Conservation (phyloP, 1,140 invertebrate species). For the Ceratina japonica region DNA sequence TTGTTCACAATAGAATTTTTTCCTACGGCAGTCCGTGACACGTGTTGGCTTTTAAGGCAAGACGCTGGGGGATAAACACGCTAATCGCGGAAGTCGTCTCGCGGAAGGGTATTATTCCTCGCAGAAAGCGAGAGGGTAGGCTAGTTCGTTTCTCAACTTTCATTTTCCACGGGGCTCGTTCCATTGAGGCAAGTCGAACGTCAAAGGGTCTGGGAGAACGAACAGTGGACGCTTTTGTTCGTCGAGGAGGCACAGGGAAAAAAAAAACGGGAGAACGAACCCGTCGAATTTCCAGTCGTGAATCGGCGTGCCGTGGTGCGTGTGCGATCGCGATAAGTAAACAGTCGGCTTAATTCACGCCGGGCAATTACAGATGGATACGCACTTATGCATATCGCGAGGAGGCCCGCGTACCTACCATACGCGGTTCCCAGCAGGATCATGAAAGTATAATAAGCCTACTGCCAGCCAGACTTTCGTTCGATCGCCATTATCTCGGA, state of each 20-base stretch:
- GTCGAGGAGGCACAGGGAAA: background rate
- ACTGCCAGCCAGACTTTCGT: conserved; percentile 33
- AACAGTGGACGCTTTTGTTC: conserved; percentile 51
- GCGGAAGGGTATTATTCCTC: background rate
- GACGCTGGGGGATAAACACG: background rate
- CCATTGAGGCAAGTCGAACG: conserved; percentile 1
- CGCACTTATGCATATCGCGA: conserved; percentile 22
- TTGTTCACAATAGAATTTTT: too few relatives aligned
- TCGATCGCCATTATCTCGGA: conserved; percentile 29
- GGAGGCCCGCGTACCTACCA: background rate
- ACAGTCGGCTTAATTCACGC: conserved; percentile 31
- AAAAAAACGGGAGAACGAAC: background rate
- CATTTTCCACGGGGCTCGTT: conserved; percentile 38
- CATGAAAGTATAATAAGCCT: conserved; percentile 43
- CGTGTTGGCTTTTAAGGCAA: background rate
- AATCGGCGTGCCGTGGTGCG: background rate
- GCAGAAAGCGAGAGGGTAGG: background rate
- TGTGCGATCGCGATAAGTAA: conserved; percentile 6
- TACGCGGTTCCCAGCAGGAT: conserved; percentile 42
- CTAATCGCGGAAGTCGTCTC: conserved; percentile 5
- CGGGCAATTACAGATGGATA: conserved; percentile 35
- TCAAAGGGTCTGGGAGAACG: conserved; percentile 29
- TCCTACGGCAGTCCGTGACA: too few relatives aligned
- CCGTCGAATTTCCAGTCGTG: background rate
- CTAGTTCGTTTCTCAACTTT: conserved; percentile 37